Evolutionary conservation across 1,140 invertebrate genomes (phyloP).

Genomic region (Neodiprion fabricii): DNA sequence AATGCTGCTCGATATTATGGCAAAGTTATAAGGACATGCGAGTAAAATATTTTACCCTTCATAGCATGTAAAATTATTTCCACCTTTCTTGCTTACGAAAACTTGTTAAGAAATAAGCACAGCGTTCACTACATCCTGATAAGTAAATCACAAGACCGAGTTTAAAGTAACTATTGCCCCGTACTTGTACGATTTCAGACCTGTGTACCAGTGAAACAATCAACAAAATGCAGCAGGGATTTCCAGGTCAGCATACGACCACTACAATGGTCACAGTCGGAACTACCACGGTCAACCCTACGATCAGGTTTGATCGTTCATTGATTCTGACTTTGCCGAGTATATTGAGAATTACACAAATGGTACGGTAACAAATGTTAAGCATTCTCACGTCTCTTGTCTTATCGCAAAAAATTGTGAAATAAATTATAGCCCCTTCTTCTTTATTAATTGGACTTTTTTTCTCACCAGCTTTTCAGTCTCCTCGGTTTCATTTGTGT

Average conservation of each 20-base stretch:
- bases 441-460: constrained; percentile 25
- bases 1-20: no score
- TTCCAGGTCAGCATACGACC: constrained; percentile 71
- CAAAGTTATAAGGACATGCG: no score
- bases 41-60: no score
- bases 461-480: constrained; percentile 71
- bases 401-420: constrained; percentile 1
- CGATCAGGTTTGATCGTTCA: constrained; percentile 73
- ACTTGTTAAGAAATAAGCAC: no score
- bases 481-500: constrained; percentile 86
- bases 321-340: constrained; percentile 78
- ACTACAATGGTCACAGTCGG: constrained; percentile 73
- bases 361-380: constrained; percentile 69
- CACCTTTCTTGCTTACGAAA: no score
- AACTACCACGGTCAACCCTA: constrained; percentile 71
- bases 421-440: constrained; percentile 15
- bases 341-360: constrained; percentile 78
- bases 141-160: no score
- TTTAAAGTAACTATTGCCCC: no score
- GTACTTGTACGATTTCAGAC: no score
- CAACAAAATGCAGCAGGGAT: constrained; percentile 66
- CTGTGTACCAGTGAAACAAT: no score
- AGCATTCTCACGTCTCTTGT: constrained; percentile 17
- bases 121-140: no score
- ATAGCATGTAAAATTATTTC: no score